These are phyloP conservation scores for Agraylea sexmaculata DNA, from an alignment of 1,140 invertebrate genomes.

Conservation along the genomic window DNA sequence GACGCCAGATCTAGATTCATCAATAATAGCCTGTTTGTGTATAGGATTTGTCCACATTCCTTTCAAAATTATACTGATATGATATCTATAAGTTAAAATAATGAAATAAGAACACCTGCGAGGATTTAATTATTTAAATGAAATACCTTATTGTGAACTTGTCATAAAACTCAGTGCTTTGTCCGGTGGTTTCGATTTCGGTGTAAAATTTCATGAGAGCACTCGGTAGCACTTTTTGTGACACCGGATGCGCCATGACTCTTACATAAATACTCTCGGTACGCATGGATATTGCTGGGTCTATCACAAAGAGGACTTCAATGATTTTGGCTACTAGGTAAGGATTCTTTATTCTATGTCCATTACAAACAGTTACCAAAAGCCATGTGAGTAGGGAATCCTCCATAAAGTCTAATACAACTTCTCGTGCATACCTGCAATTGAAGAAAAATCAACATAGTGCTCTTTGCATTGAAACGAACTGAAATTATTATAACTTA, in stretches of 20 bases:
- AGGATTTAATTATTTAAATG: neutral
- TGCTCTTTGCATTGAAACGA: too few relatives aligned
- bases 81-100: slow-evolving; percentile 47
- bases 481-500: too few relatives aligned
- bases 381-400: slow-evolving; percentile 79
- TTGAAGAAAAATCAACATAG: slow-evolving; percentile 17
- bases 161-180: slow-evolving; percentile 96
- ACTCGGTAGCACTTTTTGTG: slow-evolving; percentile 68
- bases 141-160: slow-evolving; percentile 86
- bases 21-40: slow-evolving; percentile 58
- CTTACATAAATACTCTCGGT: slow-evolving; percentile 34
- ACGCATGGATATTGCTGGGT: slow-evolving; percentile 66
- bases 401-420: slow-evolving; percentile 66
- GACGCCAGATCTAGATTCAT: slow-evolving; percentile 72
- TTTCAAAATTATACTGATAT: slow-evolving; percentile 94
- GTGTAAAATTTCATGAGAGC: slow-evolving; percentile 97
- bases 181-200: slow-evolving; percentile 94
- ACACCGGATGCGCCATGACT: slow-evolving; percentile 78
- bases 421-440: slow-evolving; percentile 62
- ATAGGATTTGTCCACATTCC: slow-evolving; percentile 66
- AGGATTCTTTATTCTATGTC: slow-evolving; percentile 87
- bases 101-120: neutral
- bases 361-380: slow-evolving; percentile 77
- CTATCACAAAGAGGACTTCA: slow-evolving; percentile 89
- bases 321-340: slow-evolving; percentile 91